These are phyloP conservation scores for Conomelus anceps DNA, from an alignment of 2,888 invertebrate genomes.

Conservation along the genomic window DNA sequence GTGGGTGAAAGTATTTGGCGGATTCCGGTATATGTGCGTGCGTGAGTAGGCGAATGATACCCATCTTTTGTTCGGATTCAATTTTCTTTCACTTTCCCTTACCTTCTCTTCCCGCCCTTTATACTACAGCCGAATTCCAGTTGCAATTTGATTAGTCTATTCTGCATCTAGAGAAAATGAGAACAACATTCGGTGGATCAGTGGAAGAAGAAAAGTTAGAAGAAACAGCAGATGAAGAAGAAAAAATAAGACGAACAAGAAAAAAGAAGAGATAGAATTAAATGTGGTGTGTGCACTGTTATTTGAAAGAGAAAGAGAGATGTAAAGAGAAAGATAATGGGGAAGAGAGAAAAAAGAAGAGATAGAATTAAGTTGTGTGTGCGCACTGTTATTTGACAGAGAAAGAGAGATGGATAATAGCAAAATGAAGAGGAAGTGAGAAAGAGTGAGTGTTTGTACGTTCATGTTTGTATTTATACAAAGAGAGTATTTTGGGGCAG, in stretches of 20 bases:
- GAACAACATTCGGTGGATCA: not conserved
- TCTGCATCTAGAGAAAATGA: not conserved
- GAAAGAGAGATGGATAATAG: not conserved
- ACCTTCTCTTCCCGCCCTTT: not conserved
- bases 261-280: not conserved
- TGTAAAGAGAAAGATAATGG: not conserved
- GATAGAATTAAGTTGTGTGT: not conserved
- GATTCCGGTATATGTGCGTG: not conserved
- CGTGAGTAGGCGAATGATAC: not conserved
- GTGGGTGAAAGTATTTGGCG: not conserved
- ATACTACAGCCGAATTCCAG: not conserved
- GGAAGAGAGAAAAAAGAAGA: not conserved
- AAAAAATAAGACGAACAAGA: not conserved
- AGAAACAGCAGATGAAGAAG: not conserved
- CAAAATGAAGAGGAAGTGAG: not conserved
- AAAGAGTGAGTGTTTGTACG: not conserved
- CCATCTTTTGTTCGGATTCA: not conserved
- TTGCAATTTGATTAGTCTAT: not conserved
- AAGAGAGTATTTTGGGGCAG: too few species aligned
- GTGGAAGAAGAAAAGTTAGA: not conserved
- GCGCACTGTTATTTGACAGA: too few species aligned
- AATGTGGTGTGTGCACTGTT: too few species aligned
- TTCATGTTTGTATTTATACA: not conserved
- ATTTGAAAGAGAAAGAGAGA: too few species aligned
- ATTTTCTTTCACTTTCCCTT: not conserved